These are phyloP conservation scores for Hesperia comma DNA, from an alignment of 2,888 invertebrate species.

Conservation along the genomic window DNA sequence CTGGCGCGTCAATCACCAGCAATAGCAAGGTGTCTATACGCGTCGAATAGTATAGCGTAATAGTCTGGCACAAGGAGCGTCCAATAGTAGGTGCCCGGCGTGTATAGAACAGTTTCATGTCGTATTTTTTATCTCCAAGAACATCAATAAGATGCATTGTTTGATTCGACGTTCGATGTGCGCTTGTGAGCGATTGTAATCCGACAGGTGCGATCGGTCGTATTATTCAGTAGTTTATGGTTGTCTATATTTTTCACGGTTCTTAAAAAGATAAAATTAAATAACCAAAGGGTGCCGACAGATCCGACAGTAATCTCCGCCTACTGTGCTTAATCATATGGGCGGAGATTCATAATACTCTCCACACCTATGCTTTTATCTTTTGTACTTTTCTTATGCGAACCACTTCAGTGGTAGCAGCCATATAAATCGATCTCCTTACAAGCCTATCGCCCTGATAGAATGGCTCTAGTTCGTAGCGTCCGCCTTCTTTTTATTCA, in stretches of 20 bases:
- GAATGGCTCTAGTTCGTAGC: constrained; percentile 25
- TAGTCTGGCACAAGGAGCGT: too few relatives aligned
- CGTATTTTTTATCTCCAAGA: constrained; percentile 42
- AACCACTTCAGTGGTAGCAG: constrained; percentile 19
- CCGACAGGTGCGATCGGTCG: constrained; percentile 30
- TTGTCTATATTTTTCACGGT: constrained; percentile 29
- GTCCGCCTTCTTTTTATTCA: constrained; percentile 58
- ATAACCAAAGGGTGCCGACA: constrained; percentile 27
- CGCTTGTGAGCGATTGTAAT: constrained; percentile 22
- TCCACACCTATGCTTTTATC: constrained; percentile 26
- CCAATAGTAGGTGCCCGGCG: too few relatives aligned
- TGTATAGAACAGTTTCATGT: too few relatives aligned
- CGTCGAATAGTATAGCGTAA: too few relatives aligned
- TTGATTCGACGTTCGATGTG: constrained; percentile 24
- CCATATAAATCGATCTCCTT: constrained; percentile 44
- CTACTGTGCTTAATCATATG: constrained; percentile 31
- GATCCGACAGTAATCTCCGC: constrained; percentile 34
- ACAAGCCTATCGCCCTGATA: constrained; percentile 46
- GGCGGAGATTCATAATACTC: constrained; percentile 12
- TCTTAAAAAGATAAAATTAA: constrained; percentile 23
- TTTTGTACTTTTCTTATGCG: constrained; percentile 19
- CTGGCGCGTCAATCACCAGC: too few relatives aligned
- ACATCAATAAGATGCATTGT: constrained; percentile 31
- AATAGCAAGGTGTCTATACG: too few relatives aligned
- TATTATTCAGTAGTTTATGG: constrained; percentile 26